A percentile compares a stretch with the other conserved stretches of the same genome.
phyloP scores from a whole-genome alignment of 1,140 invertebrate genomes.

The Nasonia longicornis region DNA sequence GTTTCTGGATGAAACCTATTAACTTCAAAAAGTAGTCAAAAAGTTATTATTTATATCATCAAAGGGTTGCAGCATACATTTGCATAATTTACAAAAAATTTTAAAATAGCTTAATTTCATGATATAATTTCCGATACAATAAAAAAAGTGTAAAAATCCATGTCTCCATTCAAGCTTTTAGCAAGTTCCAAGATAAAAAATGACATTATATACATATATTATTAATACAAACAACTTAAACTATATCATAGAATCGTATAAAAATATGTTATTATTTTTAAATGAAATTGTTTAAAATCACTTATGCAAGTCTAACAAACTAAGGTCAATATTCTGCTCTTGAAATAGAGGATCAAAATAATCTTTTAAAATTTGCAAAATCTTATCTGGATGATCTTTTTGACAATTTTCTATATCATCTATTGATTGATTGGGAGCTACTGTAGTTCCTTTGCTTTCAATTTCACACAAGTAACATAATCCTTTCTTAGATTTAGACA shows the following conservation, averaged over 20 bases:
- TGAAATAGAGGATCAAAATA: slow-evolving; percentile 56
- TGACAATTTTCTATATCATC: slow-evolving; percentile 53
- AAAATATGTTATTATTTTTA: not conserved
- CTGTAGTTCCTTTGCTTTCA: slow-evolving; percentile 1
- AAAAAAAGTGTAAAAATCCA: not conserved
- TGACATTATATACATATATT: not conserved
- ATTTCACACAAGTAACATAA: slow-evolving; percentile 59
- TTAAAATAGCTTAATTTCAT: not conserved
- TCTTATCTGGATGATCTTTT: slow-evolving; percentile 48
- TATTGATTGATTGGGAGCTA: slow-evolving; percentile 49
- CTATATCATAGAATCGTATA: not conserved
- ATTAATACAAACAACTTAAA: not conserved
- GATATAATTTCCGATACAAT: not conserved
- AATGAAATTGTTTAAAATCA: not conserved
- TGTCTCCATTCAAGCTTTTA: not conserved
- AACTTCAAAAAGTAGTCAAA: too few species aligned
- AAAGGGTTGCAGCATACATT: too few species aligned
- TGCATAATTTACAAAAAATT: not conserved
- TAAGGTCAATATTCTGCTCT: slow-evolving; percentile 49
- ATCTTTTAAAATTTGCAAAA: slow-evolving; percentile 51
- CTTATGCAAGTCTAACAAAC: slow-evolving; percentile 48
- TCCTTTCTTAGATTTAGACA: slow-evolving; percentile 58
- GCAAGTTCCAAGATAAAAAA: not conserved
- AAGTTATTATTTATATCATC: too few species aligned
- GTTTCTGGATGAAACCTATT: not conserved